A percentile compares a stretch with the other conserved stretches of the same genome.
Evolutionary conservation across 1,140 invertebrate species (phyloP).

Genomic region (Batillaria attramentaria): DNA sequence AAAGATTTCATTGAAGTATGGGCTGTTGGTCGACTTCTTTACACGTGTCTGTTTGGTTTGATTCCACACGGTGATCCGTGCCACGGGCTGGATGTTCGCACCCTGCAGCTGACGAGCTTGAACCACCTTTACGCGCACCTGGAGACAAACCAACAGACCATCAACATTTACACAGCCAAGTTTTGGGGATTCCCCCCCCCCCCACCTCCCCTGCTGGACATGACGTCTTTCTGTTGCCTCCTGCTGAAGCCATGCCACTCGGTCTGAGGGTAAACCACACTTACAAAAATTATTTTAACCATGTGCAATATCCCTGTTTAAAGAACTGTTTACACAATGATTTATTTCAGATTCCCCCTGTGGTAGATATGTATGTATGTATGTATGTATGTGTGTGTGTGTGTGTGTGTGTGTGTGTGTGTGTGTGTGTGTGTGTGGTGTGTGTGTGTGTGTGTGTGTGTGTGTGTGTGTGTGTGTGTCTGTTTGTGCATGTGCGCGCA

Average conservation of each 20-base stretch:
- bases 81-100: conserved; percentile 72
- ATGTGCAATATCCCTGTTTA: too few relatives aligned
- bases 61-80: conserved; percentile 67
- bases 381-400: not conserved
- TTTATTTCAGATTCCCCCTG: too few relatives aligned
- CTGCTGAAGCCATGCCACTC: too few relatives aligned
- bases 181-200: too few relatives aligned
- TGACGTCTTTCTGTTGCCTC: too few relatives aligned
- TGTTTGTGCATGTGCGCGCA: not conserved
- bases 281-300: too few relatives aligned
- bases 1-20: conserved; percentile 74
- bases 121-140: conserved; percentile 72
- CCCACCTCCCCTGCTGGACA: too few relatives aligned
- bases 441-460: not conserved
- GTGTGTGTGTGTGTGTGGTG: not conserved
- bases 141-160: conserved; percentile 21
- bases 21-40: conserved; percentile 71
- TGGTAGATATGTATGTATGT: not conserved
- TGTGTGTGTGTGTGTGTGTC: not conserved
- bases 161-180: not conserved
- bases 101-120: conserved; percentile 73
- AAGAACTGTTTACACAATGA: too few relatives aligned
- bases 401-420: not conserved
- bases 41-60: conserved; percentile 71
- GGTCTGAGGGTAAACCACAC: too few relatives aligned